Evolutionary conservation across 2,113 vertebrate species (phyloP), one percentile per base, ranked within the genome.

Genomic region (Ancistrus triradiatus): DNA sequence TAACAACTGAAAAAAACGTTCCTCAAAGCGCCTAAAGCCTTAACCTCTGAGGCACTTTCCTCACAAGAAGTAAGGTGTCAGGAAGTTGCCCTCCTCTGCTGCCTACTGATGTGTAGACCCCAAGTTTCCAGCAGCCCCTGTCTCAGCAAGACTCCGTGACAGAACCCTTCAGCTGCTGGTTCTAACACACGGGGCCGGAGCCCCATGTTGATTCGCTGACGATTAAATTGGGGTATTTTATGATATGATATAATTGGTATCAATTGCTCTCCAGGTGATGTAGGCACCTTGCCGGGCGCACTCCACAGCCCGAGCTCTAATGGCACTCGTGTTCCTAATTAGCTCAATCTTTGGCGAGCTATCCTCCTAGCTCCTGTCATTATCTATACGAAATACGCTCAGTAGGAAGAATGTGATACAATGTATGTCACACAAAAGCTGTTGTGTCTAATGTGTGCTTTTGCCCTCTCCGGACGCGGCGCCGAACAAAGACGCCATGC

Each of bases 81-180:
- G n/a, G n/a, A n/a, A n/a, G n/a, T n/a, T n/a, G n/a, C n/a, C n/a
- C n/a, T n/a, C n/a, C n/a, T n/a, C n/a, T n/a, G n/a, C n/a, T n/a
- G n/a, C n/a, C n/a, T n/a, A n/a, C n/a, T n/a, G n/a, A n/a, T n/a
- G n/a, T n/a, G n/a, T n/a, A n/a, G 51, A 42, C 51, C 47, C 40
- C 42, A 62, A 21, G 42, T 66, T 66, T 50, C 56, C 43, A 31
- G 43, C 17, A 47, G 47, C 9, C 21, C 9, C 21, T 59, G 38
- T 38, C 31, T 70, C 40, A 63, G 47, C 37, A 42, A n/a, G 57
- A 56, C 81, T 65, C 77, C 80, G 73, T 87, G 85, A 88, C 86
- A 84, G 79, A 89, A 83, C 85, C 86, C 83, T 89, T 82, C 77
- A 78, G 79, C 81, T 81, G 78, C 78, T 59, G 73, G 74, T 55